Evolutionary conservation across 2,888 invertebrate genomes (phyloP), one percentile per base, ranked within the genome.

Genomic region (Anarsia innoxiella): DNA sequence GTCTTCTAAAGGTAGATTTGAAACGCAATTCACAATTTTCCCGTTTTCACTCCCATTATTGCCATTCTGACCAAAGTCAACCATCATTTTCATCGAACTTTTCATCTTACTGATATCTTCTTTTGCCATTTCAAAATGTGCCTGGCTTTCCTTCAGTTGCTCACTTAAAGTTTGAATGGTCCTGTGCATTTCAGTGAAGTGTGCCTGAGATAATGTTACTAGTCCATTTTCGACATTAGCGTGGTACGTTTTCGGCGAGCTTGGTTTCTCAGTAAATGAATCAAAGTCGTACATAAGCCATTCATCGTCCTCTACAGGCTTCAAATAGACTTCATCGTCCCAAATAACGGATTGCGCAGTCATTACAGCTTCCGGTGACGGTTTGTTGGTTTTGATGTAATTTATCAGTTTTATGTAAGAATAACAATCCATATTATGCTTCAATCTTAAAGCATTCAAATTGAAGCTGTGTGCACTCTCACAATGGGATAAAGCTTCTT

Each of bases 201-300:
- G 89, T 27, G 78, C 76, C 54, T 88, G 88, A 0, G 89, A 87
- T 33, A 89, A 54, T 0, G 88, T 89, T 1, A 89, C 88, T 41
- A 86, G 59, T 0, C 88, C 88, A 66, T 88, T 88, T 65, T 89
- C 89, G 1, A 87, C 86, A 66, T 89, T 88, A 1, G 88, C 87
- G 42, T 87, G 87, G 56, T 87, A 87, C 1, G 75, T 71, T 55
- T 73, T 72, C 1, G 85, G 86, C 1, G 77, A 73, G 41, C 53
- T 66, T 2, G 72, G 66, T 27, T 68, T 71, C 9, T 78, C 78
- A 1, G 64, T 50, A 5, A 80, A 45, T n/a, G 80, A 75, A 31
- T 85, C 85, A 41, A 80, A 88, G 89, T 94, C 95, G 66, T 90
- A 92, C 89, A 91, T 93, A 27, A 96, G 71, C 92, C 95, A 93